These are phyloP conservation scores for Cetonia aurata DNA, from an alignment of 2,888 invertebrate species.

Conservation along the genomic window DNA sequence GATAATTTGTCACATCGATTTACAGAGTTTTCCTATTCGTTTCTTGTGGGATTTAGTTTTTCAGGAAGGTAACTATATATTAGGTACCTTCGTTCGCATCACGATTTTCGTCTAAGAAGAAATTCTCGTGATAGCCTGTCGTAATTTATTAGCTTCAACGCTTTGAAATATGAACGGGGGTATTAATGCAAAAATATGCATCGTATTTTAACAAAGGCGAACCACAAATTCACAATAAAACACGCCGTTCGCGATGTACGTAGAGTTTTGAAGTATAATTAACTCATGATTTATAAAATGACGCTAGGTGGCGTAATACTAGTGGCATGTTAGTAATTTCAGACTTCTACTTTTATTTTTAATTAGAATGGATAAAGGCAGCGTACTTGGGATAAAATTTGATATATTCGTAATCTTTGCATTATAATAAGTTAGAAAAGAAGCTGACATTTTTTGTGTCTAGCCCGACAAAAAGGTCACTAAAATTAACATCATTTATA, in stretches of 20 bases:
- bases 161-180: slow-evolving; percentile 6
- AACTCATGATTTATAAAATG: slow-evolving; percentile 31
- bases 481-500: too few species aligned
- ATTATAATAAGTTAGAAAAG: too few species aligned
- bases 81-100: too few species aligned
- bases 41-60: not conserved
- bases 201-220: slow-evolving; percentile 25
- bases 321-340: not conserved
- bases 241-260: not conserved
- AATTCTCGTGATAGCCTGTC: slow-evolving; percentile 14
- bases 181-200: slow-evolving; percentile 33
- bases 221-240: slow-evolving; percentile 24
- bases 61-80: not conserved
- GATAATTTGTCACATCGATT: slow-evolving; percentile 18
- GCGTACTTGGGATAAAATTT: too few species aligned
- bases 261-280: slow-evolving; percentile 20
- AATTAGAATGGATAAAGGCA: too few species aligned
- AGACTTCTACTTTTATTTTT: not conserved
- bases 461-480: too few species aligned
- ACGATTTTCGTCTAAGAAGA: slow-evolving; percentile 4
- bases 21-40: not conserved
- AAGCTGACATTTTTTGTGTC: too few species aligned
- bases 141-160: slow-evolving; percentile 25
- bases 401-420: too few species aligned
- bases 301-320: not conserved